Evolutionary conservation across 2,888 invertebrate genomes (phyloP).

Genomic region (Cosmia trapezina): DNA sequence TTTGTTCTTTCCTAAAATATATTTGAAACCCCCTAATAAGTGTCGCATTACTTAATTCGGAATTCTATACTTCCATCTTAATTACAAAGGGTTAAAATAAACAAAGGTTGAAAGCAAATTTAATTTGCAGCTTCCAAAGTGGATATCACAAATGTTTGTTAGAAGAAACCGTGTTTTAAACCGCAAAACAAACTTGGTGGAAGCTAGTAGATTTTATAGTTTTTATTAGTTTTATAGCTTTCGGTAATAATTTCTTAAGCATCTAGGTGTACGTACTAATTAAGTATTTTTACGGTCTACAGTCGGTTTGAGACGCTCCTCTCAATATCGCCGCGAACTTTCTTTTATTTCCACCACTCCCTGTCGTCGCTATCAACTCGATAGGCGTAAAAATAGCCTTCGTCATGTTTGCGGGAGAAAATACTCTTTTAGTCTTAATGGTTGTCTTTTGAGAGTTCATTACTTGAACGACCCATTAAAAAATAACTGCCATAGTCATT

Average conservation of each 20-base stretch:
- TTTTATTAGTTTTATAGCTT: too few species aligned
- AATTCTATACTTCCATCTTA: conserved; percentile 56
- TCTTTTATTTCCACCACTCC: too few species aligned
- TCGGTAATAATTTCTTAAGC: conserved; percentile 51
- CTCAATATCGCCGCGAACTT: too few species aligned
- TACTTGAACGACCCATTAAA: too few species aligned
- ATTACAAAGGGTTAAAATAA: conserved; percentile 57
- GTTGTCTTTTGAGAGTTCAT: too few species aligned
- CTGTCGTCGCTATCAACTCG: too few species aligned
- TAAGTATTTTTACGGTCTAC: neutral
- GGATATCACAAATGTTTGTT: neutral
- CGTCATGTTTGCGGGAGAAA: too few species aligned
- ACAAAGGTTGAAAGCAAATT: conserved; percentile 48
- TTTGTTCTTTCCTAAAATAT: neutral
- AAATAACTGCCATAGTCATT: too few species aligned
- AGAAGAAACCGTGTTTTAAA: conserved; percentile 5
- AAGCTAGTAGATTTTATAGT: conserved; percentile 38
- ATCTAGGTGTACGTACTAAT: conserved; percentile 11
- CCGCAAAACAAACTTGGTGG: conserved; percentile 41
- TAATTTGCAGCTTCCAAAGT: conserved; percentile 31
- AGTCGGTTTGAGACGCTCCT: neutral
- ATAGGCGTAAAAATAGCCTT: too few species aligned
- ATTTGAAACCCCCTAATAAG: conserved; percentile 40
- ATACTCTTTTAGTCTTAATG: too few species aligned
- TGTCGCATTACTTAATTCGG: conserved; percentile 59